Conservation (phyloP, 2,888 invertebrate genomes). For the Hemithea aestivaria region DNA sequence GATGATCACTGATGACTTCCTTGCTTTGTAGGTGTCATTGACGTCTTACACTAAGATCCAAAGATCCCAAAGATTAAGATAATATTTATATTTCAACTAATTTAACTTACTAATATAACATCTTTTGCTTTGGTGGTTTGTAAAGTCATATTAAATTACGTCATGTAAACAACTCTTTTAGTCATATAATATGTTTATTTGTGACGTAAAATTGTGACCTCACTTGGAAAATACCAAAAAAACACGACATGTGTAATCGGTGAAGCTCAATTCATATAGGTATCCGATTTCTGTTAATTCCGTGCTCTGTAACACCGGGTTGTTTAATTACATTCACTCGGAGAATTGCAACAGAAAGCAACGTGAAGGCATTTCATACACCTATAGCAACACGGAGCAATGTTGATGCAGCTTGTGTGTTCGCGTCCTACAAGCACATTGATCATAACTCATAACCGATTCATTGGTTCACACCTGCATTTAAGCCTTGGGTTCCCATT, state of each 20-base stretch:
- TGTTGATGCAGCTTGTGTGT: conserved; percentile 9
- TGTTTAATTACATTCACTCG: conserved; percentile 1
- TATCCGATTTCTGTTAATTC: conserved; percentile 1
- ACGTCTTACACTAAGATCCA: too few species aligned
- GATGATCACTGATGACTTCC: too few species aligned
- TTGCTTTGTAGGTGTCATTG: too few species aligned
- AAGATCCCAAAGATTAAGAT: too few species aligned
- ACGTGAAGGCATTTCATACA: conserved; percentile 4
- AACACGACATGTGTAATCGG: not conserved
- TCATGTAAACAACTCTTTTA: too few species aligned
- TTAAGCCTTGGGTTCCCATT: conserved; percentile 42
- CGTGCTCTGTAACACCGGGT: not conserved
- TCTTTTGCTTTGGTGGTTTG: too few species aligned
- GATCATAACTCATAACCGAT: conserved; percentile 32
- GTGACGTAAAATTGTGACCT: not conserved
- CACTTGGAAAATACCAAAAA: not conserved
- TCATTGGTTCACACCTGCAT: conserved; percentile 45
- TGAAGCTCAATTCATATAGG: not conserved
- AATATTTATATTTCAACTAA: too few species aligned
- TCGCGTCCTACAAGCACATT: conserved; percentile 23
- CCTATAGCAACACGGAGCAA: not conserved
- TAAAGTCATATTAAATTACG: too few species aligned
- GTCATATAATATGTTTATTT: not conserved
- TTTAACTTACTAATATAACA: too few species aligned
- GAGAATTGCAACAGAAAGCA: conserved; percentile 5